phyloP scores from a whole-genome alignment of 2,797 vertebrate genomes.

The Schizopygopsis pylzovi region DNA sequence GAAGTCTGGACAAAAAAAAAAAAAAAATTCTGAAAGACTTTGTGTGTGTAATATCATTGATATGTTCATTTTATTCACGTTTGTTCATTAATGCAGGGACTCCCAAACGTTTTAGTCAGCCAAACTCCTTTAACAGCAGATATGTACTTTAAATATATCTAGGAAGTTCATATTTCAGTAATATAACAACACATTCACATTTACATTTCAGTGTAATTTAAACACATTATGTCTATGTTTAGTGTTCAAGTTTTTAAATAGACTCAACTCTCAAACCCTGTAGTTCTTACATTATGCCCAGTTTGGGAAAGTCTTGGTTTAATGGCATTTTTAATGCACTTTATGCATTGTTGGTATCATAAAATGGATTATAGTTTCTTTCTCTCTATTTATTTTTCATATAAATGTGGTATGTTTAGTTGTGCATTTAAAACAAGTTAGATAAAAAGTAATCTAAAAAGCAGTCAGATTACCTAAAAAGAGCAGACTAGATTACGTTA shows the following conservation, averaged over 20 bases:
- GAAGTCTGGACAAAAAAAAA: neutral
- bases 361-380: neutral
- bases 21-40: neutral
- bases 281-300: no score
- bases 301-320: no score
- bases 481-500: neutral
- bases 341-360: neutral
- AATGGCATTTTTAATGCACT: no score
- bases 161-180: no score
- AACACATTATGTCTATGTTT: no score
- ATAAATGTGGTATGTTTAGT: neutral
- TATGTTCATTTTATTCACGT: neutral
- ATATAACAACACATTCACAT: no score
- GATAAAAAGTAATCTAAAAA: neutral
- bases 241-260: no score
- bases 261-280: no score
- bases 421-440: neutral
- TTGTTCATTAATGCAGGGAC: neutral
- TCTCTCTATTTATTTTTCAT: neutral
- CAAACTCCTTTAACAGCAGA: neutral
- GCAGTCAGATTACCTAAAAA: neutral
- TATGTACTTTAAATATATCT: no score
- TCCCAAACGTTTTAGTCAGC: neutral
- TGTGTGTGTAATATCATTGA: neutral
- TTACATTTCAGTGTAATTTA: neutral